Percentiles rank a stretch among this genome's conserved stretches.
Conservation (phyloP, 2,113 vertebrate species). For the Oryzias javanicus region DNA sequence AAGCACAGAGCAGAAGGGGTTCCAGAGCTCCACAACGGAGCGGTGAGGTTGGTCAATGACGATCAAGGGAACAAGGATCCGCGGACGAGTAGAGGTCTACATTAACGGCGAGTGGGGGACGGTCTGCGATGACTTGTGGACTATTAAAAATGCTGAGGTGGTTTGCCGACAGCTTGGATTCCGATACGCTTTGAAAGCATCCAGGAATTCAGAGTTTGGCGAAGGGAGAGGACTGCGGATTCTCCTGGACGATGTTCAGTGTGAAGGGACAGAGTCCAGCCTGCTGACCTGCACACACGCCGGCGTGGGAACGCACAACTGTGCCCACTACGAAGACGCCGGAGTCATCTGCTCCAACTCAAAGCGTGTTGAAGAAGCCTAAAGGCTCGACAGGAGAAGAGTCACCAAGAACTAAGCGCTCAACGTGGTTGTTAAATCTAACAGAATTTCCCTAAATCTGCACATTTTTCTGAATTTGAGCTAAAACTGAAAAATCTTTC, state of each 20-base stretch:
- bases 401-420: background rate
- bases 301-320: constrained; percentile 82
- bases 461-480: too few relatives aligned
- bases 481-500: too few relatives aligned
- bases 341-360: constrained; percentile 84
- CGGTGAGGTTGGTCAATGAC: constrained; percentile 78
- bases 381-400: background rate
- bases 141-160: constrained; percentile 71
- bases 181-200: constrained; percentile 72
- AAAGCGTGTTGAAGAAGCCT: constrained; percentile 5
- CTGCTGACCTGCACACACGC: constrained; percentile 86
- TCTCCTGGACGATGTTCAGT: constrained; percentile 88
- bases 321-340: constrained; percentile 88
- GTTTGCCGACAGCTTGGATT: constrained; percentile 93
- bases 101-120: constrained; percentile 85
- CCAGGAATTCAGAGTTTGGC: constrained; percentile 86
- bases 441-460: background rate
- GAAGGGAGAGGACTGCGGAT: constrained; percentile 80
- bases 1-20: constrained; percentile 25
- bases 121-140: constrained; percentile 90
- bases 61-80: constrained; percentile 46
- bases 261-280: constrained; percentile 78
- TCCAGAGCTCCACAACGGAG: constrained; percentile 57
- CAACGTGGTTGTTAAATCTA: too few relatives aligned
- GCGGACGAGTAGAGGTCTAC: constrained; percentile 87